phyloP scores from a whole-genome alignment of 1,140 invertebrate species.

The Drosophila trapezifrons region DNA sequence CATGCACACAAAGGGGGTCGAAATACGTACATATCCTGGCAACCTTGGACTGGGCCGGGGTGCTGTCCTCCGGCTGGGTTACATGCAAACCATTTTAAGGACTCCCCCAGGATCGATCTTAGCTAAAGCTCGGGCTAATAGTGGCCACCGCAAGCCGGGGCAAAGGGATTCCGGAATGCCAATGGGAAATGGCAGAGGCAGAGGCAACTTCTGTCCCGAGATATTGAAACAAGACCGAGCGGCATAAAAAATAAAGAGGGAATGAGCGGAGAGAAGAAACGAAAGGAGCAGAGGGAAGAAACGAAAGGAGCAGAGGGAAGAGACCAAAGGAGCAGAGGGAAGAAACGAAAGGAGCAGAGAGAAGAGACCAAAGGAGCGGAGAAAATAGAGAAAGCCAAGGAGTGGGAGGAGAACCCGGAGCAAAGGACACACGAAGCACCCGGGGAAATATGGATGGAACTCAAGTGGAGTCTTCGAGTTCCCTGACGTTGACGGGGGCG shows the following conservation, averaged over 20 bases:
- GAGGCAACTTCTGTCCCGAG: slow-evolving; percentile 40
- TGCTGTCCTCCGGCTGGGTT: not conserved
- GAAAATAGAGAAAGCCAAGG: not conserved
- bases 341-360: too few species aligned
- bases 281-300: too few species aligned
- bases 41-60: not conserved
- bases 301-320: too few species aligned
- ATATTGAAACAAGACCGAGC: slow-evolving; percentile 53
- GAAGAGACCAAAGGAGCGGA: too few species aligned
- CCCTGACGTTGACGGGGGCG: slow-evolving; percentile 45
- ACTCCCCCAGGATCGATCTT: slow-evolving; percentile 75
- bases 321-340: too few species aligned
- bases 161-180: slow-evolving; percentile 17
- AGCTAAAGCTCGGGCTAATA: slow-evolving; percentile 69
- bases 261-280: not conserved
- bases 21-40: not conserved
- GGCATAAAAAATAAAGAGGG: not conserved
- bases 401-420: not conserved
- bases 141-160: slow-evolving; percentile 42
- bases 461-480: slow-evolving; percentile 32
- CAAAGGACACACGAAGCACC: slow-evolving; percentile 22
- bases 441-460: slow-evolving; percentile 20
- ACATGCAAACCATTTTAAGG: slow-evolving; percentile 67
- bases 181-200: slow-evolving; percentile 34
- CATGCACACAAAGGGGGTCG: slow-evolving; percentile 45